Conservation (phyloP, 2,888 invertebrate species). For the Eretmocerus hayati region DNA sequence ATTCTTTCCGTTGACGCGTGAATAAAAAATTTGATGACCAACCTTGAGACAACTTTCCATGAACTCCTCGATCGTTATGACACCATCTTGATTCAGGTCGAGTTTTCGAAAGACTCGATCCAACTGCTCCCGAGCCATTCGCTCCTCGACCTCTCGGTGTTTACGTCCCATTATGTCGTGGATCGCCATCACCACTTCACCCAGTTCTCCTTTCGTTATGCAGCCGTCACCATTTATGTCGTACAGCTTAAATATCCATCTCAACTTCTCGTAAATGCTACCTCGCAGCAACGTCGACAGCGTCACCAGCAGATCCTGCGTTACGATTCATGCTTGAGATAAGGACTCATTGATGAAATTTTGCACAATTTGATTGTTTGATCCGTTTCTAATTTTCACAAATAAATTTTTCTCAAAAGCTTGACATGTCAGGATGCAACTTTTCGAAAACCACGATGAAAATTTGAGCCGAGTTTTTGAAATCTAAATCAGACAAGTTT, state of each 20-base stretch:
- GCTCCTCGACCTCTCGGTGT: conserved; percentile 72
- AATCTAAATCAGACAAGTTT: too few species aligned
- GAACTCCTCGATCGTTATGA: conserved; percentile 92
- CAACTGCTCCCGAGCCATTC: conserved; percentile 79
- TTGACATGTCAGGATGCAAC: too few species aligned
- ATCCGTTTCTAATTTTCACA: too few species aligned
- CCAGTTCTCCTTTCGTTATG: conserved; percentile 83
- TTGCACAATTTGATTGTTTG: too few species aligned
- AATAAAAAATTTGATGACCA: too few species aligned
- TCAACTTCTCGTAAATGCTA: conserved; percentile 85
- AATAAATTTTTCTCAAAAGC: too few species aligned
- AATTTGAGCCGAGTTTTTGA: too few species aligned
- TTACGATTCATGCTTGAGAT: too few species aligned
- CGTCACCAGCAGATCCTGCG: conserved; percentile 85
- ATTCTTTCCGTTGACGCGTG: too few species aligned
- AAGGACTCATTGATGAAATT: too few species aligned
- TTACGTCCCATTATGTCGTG: conserved; percentile 84
- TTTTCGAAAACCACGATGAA: too few species aligned
- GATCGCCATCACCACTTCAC: conserved; percentile 81
- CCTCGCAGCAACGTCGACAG: conserved; percentile 87
- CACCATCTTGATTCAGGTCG: conserved; percentile 87
- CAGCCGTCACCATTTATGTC: conserved; percentile 95
- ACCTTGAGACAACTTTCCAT: conserved; percentile 89
- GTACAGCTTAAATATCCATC: conserved; percentile 95
- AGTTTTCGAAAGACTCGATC: conserved; percentile 85